These are phyloP conservation scores for Onychostoma macrolepis DNA, from an alignment of 2,113 vertebrate species.

Conservation along the genomic window DNA sequence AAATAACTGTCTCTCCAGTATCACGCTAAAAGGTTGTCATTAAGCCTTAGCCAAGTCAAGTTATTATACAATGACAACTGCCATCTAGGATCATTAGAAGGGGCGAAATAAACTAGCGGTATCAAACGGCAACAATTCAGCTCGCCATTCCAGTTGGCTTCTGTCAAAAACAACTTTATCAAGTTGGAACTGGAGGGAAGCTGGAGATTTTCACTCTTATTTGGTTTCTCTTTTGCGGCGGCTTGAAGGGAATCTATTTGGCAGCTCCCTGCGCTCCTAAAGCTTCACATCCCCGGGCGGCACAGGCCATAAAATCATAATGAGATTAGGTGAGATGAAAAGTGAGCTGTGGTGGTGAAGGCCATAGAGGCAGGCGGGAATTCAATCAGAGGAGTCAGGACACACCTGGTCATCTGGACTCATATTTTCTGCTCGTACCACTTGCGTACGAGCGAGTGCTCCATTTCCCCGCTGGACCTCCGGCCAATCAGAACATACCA, in stretches of 20 bases:
- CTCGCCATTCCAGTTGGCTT: conserved; percentile 19
- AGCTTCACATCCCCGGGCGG: conserved; percentile 50
- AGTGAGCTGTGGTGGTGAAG: conserved; percentile 53
- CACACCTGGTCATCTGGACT: conserved; percentile 56
- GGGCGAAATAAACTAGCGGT: neutral
- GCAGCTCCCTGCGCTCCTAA: conserved; percentile 45
- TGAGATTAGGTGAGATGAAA: conserved; percentile 65
- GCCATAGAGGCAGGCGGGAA: conserved; percentile 49
- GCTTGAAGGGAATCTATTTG: conserved; percentile 55
- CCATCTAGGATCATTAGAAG: conserved; percentile 47
- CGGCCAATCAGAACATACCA: conserved; percentile 17
- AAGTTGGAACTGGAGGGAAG: conserved; percentile 27
- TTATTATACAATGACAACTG: conserved; percentile 47
- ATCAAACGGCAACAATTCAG: neutral
- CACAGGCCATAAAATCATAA: conserved; percentile 64
- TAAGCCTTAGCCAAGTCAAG: conserved; percentile 47
- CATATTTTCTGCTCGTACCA: conserved; percentile 47
- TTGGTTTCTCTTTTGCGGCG: conserved; percentile 6
- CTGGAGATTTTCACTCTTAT: conserved; percentile 21
- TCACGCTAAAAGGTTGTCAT: conserved; percentile 57
- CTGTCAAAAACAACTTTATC: conserved; percentile 47
- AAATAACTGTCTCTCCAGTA: conserved; percentile 50
- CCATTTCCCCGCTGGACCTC: neutral
- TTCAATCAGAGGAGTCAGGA: conserved; percentile 54
- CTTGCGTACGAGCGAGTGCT: neutral